A percentile compares a stretch with the other conserved stretches of the same genome.
Evolutionary conservation across 1,140 invertebrate species (phyloP).

Genomic region (Bombus balteatus): DNA sequence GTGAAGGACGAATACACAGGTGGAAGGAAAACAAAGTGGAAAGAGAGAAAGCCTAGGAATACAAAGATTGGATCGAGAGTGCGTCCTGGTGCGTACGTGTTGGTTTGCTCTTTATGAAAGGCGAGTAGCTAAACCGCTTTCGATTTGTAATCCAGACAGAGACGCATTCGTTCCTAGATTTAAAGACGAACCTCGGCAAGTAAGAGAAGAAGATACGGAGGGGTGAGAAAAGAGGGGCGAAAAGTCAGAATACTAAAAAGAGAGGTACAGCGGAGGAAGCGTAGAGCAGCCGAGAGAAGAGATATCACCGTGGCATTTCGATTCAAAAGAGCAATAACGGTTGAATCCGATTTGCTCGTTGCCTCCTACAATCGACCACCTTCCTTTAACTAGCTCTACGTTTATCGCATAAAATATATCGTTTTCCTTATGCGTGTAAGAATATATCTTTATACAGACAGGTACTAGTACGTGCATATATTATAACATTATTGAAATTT

Average conservation of each 20-base stretch:
- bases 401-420: constrained; percentile 71
- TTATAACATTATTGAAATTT: background rate
- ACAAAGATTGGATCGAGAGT: constrained; percentile 54
- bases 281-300: constrained; percentile 39
- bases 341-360: constrained; percentile 69
- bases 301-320: constrained; percentile 66
- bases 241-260: constrained; percentile 43
- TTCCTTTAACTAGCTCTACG: constrained; percentile 62
- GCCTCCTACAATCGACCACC: constrained; percentile 48
- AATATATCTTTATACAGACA: background rate
- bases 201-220: constrained; percentile 9
- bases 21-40: constrained; percentile 46
- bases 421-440: background rate
- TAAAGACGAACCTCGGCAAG: constrained; percentile 49
- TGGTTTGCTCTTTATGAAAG: constrained; percentile 74
- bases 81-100: constrained; percentile 61
- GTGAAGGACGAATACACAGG: constrained; percentile 13
- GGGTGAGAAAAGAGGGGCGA: constrained; percentile 3
- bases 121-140: constrained; percentile 76
- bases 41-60: constrained; percentile 36
- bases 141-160: constrained; percentile 78
- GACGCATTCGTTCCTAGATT: constrained; percentile 75
- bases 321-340: constrained; percentile 76
- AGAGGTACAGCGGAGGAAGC: background rate
- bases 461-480: background rate